Percentiles rank a stretch among this genome's conserved stretches.
Evolutionary conservation across 1,140 invertebrate genomes (phyloP).

Genomic region (Drosophila athabasca): DNA sequence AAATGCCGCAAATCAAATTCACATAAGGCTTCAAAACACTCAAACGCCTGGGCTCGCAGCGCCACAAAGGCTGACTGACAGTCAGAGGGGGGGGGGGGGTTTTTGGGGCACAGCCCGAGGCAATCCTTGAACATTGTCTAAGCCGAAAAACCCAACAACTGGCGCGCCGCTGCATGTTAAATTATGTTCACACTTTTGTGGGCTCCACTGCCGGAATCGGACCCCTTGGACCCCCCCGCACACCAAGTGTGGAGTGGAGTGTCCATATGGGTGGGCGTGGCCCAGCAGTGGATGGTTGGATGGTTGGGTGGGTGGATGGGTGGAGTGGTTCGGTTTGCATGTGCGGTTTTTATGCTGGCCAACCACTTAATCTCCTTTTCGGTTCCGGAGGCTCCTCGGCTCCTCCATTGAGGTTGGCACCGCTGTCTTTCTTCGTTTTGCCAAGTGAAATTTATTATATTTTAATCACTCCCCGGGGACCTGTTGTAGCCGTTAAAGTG

Average conservation of each 20-base stretch:
- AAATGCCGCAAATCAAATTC: constrained; percentile 82
- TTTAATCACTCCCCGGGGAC: constrained; percentile 80
- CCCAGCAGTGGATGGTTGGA: not conserved
- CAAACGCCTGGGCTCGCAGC: constrained; percentile 43
- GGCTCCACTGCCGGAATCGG: constrained; percentile 41
- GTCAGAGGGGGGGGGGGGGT: constrained; percentile 6
- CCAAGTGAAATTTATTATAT: constrained; percentile 81
- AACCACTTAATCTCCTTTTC: constrained; percentile 78
- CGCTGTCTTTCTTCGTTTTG: constrained; percentile 67
- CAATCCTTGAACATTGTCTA: constrained; percentile 61
- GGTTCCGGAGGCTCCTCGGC: constrained; percentile 49
- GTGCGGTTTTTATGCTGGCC: constrained; percentile 77
- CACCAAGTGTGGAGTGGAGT: constrained; percentile 4
- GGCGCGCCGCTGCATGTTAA: constrained; percentile 73
- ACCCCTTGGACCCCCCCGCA: constrained; percentile 32
- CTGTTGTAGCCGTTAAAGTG: constrained; percentile 74
- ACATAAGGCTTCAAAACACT: constrained; percentile 73
- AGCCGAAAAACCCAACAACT: constrained; percentile 57
- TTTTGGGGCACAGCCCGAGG: constrained; percentile 5
- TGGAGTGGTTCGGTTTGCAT: constrained; percentile 53
- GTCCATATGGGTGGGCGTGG: constrained; percentile 34
- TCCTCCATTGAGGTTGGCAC: constrained; percentile 8
- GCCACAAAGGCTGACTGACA: constrained; percentile 23
- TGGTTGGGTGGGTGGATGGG: constrained; percentile 17
- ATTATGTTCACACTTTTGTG: constrained; percentile 78